These are phyloP conservation scores for Perizoma affinitatum DNA, from an alignment of 2,888 invertebrate species.

Conservation along the genomic window DNA sequence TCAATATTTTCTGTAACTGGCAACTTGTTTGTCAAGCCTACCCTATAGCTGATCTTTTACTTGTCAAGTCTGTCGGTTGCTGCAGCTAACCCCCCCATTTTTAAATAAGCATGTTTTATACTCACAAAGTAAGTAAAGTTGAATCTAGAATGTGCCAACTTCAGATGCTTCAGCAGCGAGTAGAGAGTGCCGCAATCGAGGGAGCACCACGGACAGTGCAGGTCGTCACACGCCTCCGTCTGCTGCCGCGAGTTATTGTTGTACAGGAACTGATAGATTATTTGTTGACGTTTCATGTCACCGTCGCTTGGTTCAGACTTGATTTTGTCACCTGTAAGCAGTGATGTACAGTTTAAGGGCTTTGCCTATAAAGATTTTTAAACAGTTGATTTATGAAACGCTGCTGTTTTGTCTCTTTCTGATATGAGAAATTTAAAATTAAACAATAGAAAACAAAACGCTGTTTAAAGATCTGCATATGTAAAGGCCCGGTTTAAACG, in stretches of 20 bases:
- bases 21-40: no score
- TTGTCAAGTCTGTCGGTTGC: no score
- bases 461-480: no score
- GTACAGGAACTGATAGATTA: conserved; percentile 97
- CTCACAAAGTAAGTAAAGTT: conserved; percentile 95
- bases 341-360: not conserved
- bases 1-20: no score
- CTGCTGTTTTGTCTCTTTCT: no score
- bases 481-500: no score
- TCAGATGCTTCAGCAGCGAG: conserved; percentile 95
- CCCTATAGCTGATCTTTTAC: no score
- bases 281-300: conserved; percentile 86
- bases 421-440: no score
- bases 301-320: conserved; percentile 55
- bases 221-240: conserved; percentile 96
- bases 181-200: conserved; percentile 94
- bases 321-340: conserved; percentile 58
- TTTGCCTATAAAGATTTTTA: no score
- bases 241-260: conserved; percentile 97
- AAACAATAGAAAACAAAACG: no score
- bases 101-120: conserved; percentile 42
- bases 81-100: not conserved
- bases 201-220: conserved; percentile 98
- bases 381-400: no score
- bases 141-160: conserved; percentile 96